Base-by-base conservation (phyloP, 2,888 invertebrate genomes). In the Rhynchonema sp. region DNA sequence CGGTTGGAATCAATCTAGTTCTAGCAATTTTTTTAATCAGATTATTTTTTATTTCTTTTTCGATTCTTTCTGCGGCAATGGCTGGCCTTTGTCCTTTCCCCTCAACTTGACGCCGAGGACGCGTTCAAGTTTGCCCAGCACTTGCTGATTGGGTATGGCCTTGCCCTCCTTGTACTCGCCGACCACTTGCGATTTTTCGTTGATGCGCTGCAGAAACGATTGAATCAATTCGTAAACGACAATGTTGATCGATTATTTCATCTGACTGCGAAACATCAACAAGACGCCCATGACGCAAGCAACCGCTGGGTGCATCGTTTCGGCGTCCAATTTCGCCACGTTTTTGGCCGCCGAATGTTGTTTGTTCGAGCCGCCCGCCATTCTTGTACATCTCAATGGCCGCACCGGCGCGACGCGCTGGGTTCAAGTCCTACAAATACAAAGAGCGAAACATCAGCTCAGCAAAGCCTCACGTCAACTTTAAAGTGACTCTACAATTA, bases 101-200 rank as follows among this genome's bases (percentile, higher is more conserved):
- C 94, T 83, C 71, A 96, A 81, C 80, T 88, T 91, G 67, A 92
- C 78, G 68, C 90, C 94, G 77, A 99, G 84, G 66, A 84, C 85
- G 74, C 86, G 83, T 76, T 99, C 98, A 71, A 98, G 86, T 79
- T 99, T 98, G 58, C 86, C 86, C 69, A 98, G 82, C 61, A 99
- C 86, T 30, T 61, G 59, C 23, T 56, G 62, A 74, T 94, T 94
- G 46, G 96, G 94, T 70, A 98, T 91, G 30, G 94, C 98, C 70
- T 91, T 83, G 38, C 94, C 96, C 57, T 88, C 86, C 78, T 99
- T 98, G 73, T 98, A 92, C 71, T 92, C 92, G 69, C 87, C 88
- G 57, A 94, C 87, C 46, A 92, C 84, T 78, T 92, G 91, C 61
- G 87, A 89, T 76, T 98, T 98, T 76, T 98, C 98, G 77, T 91